Base-by-base conservation (phyloP, 2,888 invertebrate species). In the Drosophila multiciliata region DNA sequence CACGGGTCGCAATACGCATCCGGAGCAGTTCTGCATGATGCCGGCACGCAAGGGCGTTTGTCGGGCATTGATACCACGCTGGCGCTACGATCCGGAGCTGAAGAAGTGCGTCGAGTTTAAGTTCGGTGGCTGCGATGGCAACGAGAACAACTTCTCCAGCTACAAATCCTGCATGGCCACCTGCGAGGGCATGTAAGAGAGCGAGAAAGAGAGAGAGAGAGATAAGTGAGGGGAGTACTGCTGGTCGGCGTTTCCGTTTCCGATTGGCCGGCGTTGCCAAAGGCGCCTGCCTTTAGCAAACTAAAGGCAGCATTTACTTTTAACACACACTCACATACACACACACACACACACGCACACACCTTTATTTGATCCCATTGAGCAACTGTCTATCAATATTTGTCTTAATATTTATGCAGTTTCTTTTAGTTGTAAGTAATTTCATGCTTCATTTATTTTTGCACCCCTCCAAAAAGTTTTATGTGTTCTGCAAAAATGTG, bases 41-140 rank as follows among this genome's bases (percentile, higher is more conserved):
- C 92, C 92, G 29, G 91, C 91, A 0, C 89, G 93, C 35, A 93
- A 92, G 60, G 93, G 93, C 11, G 92, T 93, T n/a, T 93, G 93
- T 45, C 91, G 93, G 0, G 93, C 93, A 0, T 68, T 93, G 3
- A 93, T 93, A 53, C 92, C 93, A 1, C 90, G 93, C 60, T 93
- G 92, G 92, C 92, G 93, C 64, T 95, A 94, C 87, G 94, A 94
- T 88, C 92, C 93, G 1, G 84, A 89, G 57, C 90, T 91, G 48
- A 93, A 93, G 68, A 92, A 93, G 62, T 95, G 95, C 69, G 83
- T 92, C 8, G 93, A 94, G 78, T 95, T 95, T 86, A 94, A 93
- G 75, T 95, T 94, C 74, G 95, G 95, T 5, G 95, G 95, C 62
- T 95, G 95, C 79, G 94, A 93, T 83, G 94, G 94, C 72, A 94